A percentile compares a stretch with the other conserved stretches of the same genome.
Conservation (phyloP, 2,888 invertebrate genomes). For the Drosophila diplacantha region DNA sequence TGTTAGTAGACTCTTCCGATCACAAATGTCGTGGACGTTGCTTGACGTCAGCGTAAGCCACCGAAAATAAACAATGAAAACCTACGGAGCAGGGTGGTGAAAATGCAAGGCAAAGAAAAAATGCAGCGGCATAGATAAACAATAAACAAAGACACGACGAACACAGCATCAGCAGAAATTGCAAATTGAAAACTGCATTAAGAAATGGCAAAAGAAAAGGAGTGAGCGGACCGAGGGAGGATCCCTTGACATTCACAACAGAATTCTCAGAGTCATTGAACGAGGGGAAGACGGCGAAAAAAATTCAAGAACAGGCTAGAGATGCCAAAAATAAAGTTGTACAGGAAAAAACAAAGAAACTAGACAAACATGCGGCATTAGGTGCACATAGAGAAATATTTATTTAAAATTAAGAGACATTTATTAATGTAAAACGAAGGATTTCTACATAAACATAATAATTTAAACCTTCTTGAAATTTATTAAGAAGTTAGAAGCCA, state of each 20-base stretch:
- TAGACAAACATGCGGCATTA: conserved; percentile 31
- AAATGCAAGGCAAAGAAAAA: conserved; percentile 36
- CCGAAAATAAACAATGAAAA: conserved; percentile 63
- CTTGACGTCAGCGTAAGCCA: conserved; percentile 49
- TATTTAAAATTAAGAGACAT: too few relatives aligned
- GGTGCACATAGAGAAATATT: too few relatives aligned
- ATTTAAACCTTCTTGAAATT: background rate
- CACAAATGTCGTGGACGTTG: conserved; percentile 48
- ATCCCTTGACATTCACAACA: conserved; percentile 28
- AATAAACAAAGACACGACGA: conserved; percentile 62
- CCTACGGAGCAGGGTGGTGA: background rate
- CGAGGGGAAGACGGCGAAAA: conserved; percentile 33
- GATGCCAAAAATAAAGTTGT: conserved; percentile 34
- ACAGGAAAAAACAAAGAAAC: background rate
- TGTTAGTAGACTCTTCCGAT: conserved; percentile 46
- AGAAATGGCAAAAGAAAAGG: conserved; percentile 10
- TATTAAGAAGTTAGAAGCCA: background rate
- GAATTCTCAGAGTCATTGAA: conserved; percentile 58
- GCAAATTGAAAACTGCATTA: conserved; percentile 56
- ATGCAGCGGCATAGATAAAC: conserved; percentile 60
- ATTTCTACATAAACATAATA: background rate
- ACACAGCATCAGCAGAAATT: conserved; percentile 46
- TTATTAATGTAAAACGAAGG: background rate
- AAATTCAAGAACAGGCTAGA: conserved; percentile 12
- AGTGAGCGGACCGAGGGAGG: conserved; percentile 12